Evolutionary conservation across 2,113 vertebrate species (phyloP), one percentile per base, ranked within the genome.

Genomic region (Sinocyclocheilus maitianheensis): DNA sequence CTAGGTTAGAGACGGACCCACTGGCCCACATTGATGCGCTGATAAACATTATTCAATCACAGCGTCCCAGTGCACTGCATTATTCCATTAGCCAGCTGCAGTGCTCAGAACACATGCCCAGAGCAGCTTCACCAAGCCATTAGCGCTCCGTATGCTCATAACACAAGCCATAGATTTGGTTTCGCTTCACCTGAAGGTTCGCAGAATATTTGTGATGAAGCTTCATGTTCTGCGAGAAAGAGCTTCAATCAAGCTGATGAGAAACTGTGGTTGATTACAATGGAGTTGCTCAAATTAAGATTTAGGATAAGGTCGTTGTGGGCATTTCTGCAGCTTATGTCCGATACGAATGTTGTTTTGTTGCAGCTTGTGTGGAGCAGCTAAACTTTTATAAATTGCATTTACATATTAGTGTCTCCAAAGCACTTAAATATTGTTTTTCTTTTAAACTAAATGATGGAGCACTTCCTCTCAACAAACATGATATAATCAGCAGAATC

Each of bases 41-140:
- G 93, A 95, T 95, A 93, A 92, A 89, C 91, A 84, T 95, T 88
- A 94, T 94, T 89, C 83, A 91, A 94, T 95, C 94, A 94, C 67
- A 87, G 48, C 80, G 86, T 74, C 86, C 88, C 85, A 92, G 86
- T 75, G 86, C 86, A 87, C 89, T 89, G 88, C 90, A 91, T 93
- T 91, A 91, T 90, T 90, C 86, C 81, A 94, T 94, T 94, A 93
- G 78, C 86, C 72, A 46, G 43, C 43, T 46, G 43, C 9, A 46
- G 9, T 46, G 9, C 76, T 89, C 89, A 91, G 82, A 91, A 83
- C 16, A 37, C 26, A 24, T 30, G 2, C n/a, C 43, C 43, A 43
- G 43, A 43, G 43, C 43, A 43, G 43, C 8, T 43, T 43, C 43
- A 30, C 63, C 14, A 14, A 30, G 30, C 30, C 67, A 71, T 69